Evolutionary conservation across 2,888 invertebrate genomes (phyloP).

Genomic region (Blastobasis lacticolella): DNA sequence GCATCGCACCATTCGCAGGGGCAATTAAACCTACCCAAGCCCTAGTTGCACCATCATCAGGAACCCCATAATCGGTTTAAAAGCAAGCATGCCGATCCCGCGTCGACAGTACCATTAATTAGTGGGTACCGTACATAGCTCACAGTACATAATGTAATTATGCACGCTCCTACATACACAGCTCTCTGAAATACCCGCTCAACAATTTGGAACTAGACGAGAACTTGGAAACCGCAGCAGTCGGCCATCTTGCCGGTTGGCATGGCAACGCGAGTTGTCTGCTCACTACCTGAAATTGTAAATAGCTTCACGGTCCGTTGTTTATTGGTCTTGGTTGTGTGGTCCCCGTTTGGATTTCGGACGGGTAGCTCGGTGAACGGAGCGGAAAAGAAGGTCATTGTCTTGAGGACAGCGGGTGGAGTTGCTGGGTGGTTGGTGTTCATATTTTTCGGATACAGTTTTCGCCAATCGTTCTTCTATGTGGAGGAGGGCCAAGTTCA

Average conservation of each 20-base stretch:
- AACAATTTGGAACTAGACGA: conserved; percentile 72
- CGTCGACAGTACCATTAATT: conserved; percentile 58
- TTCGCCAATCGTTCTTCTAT: no score
- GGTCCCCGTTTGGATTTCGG: neutral
- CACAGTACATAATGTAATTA: conserved; percentile 65
- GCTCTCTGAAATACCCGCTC: conserved; percentile 63
- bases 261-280: conserved; percentile 64
- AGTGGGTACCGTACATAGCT: conserved; percentile 63
- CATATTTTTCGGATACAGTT: no score
- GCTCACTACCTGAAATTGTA: conserved; percentile 58
- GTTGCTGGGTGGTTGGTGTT: no score
- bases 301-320: conserved; percentile 52
- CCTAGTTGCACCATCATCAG: no score
- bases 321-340: conserved; percentile 28
- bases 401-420: no score
- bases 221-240: conserved; percentile 69
- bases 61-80: no score
- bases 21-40: no score
- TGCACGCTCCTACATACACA: conserved; percentile 60
- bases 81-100: no score
- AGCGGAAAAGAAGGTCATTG: no score
- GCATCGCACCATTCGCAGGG: no score
- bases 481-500: no score
- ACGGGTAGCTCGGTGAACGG: no score
- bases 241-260: conserved; percentile 64